Conservation (phyloP, 2,888 invertebrate genomes). For the Trichogramma dendrolimi region DNA sequence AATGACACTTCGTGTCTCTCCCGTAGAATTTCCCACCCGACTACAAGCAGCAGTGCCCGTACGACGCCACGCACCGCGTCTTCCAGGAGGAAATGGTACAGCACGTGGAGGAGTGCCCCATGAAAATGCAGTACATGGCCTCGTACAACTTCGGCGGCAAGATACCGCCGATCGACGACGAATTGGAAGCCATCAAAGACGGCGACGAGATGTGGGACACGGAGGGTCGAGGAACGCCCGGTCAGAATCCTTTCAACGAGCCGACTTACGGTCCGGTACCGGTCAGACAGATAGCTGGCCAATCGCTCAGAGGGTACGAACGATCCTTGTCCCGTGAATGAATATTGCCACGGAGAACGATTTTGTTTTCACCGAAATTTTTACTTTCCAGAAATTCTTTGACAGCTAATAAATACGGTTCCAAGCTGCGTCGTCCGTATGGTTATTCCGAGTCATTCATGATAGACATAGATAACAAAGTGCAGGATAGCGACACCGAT, state of each 20-base stretch:
- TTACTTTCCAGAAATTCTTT: slow-evolving; percentile 16
- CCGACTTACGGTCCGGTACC: slow-evolving; percentile 8
- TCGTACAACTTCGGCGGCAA: background rate
- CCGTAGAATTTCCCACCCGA: slow-evolving; percentile 40
- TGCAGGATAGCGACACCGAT: slow-evolving; percentile 15
- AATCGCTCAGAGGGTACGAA: slow-evolving; percentile 15
- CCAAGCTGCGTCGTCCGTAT: slow-evolving; percentile 31
- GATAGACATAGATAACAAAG: slow-evolving; percentile 19
- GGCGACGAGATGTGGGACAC: slow-evolving; percentile 41
- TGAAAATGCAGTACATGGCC: slow-evolving; percentile 18
- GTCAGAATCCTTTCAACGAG: slow-evolving; percentile 6
- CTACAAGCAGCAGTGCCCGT: slow-evolving; percentile 45
- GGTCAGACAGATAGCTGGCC: slow-evolving; percentile 1
- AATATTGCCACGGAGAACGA: too few relatives aligned
- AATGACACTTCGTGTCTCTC: too few relatives aligned
- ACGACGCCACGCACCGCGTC: slow-evolving; percentile 45
- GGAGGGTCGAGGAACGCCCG: background rate
- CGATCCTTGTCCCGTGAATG: too few relatives aligned
- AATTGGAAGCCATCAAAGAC: slow-evolving; percentile 30
- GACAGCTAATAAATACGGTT: slow-evolving; percentile 3
- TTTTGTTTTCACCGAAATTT: background rate
- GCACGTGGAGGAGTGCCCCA: slow-evolving; percentile 40
- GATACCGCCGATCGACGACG: slow-evolving; percentile 12
- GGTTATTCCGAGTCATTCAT: slow-evolving; percentile 36
- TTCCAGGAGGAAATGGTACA: slow-evolving; percentile 36